Percentiles rank a stretch among this genome's conserved stretches.
These are phyloP conservation scores for Drosophila longiperda DNA, from an alignment of 2,888 invertebrate genomes.

Conservation along the genomic window DNA sequence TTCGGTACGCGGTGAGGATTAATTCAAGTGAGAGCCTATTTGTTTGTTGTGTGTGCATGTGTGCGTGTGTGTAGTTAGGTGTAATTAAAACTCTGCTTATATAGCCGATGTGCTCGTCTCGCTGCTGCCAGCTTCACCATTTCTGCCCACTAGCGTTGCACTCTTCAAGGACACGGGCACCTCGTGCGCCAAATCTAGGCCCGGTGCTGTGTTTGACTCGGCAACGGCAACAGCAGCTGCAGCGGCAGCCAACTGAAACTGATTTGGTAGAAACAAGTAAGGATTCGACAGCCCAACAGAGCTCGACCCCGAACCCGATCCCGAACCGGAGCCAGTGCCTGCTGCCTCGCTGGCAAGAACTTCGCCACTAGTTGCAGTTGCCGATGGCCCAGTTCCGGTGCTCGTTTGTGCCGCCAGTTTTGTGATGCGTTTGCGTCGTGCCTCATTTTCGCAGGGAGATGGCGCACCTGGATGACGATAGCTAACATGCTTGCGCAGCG, in stretches of 20 bases:
- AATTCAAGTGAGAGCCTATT: slow-evolving; percentile 35
- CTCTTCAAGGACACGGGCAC: slow-evolving; percentile 51
- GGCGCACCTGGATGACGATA: slow-evolving; percentile 90
- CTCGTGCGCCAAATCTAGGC: slow-evolving; percentile 60
- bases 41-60: slow-evolving; percentile 7
- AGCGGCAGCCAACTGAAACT: slow-evolving; percentile 82
- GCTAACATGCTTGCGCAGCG: slow-evolving; percentile 94
- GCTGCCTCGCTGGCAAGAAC: slow-evolving; percentile 21
- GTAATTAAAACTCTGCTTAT: slow-evolving; percentile 29
- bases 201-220: slow-evolving; percentile 53
- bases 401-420: slow-evolving; percentile 72
- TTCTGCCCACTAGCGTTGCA: slow-evolving; percentile 49
- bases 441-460: slow-evolving; percentile 85
- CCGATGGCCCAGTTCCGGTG: slow-evolving; percentile 45
- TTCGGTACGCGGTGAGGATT: slow-evolving; percentile 59
- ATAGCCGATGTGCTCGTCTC: slow-evolving; percentile 39
- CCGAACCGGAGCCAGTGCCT: slow-evolving; percentile 3
- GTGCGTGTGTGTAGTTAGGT: slow-evolving; percentile 17
- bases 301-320: slow-evolving; percentile 5
- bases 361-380: slow-evolving; percentile 63
- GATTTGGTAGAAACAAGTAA: slow-evolving; percentile 84
- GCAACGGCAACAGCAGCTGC: slow-evolving; percentile 73
- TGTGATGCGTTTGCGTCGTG: slow-evolving; percentile 84
- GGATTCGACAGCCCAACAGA: slow-evolving; percentile 58
- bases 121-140: slow-evolving; percentile 58